Conservation (phyloP, 1,140 invertebrate species). For the Bombus huntii region DNA sequence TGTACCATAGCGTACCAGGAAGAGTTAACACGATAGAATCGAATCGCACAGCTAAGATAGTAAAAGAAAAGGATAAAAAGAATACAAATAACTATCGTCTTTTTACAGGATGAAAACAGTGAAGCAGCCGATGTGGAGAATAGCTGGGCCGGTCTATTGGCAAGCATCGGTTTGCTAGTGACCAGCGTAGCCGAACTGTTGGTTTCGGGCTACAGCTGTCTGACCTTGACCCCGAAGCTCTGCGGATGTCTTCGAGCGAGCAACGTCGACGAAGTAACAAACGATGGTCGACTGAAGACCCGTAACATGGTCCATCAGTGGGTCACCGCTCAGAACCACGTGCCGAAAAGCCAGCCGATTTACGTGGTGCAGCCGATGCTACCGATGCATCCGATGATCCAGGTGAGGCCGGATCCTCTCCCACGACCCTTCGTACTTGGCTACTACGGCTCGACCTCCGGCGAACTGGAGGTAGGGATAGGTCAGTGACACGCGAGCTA, state of each 20-base stretch:
- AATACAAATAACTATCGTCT: neutral
- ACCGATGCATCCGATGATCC: slow-evolving; percentile 78
- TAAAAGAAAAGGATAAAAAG: neutral
- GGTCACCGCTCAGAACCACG: slow-evolving; percentile 78
- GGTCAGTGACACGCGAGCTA: slow-evolving; percentile 72
- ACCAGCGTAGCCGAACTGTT: slow-evolving; percentile 77
- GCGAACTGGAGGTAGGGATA: slow-evolving; percentile 48
- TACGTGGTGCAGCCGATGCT: slow-evolving; percentile 79
- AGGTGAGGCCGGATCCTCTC: slow-evolving; percentile 68
- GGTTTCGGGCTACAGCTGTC: slow-evolving; percentile 78
- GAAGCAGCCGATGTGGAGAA: slow-evolving; percentile 68
- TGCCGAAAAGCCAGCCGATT: slow-evolving; percentile 76
- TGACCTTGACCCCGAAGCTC: slow-evolving; percentile 78
- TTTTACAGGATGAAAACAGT: slow-evolving; percentile 68
- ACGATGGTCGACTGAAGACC: slow-evolving; percentile 74
- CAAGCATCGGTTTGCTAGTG: slow-evolving; percentile 77
- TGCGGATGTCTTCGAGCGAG: slow-evolving; percentile 75
- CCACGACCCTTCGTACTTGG: slow-evolving; percentile 6
- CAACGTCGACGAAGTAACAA: slow-evolving; percentile 54
- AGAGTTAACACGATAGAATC: no score
- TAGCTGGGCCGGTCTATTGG: slow-evolving; percentile 76
- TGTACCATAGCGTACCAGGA: no score
- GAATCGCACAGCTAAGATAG: no score
- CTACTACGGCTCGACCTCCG: slow-evolving; percentile 1
- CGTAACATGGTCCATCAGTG: slow-evolving; percentile 81